phyloP scores from a whole-genome alignment of 2,113 vertebrate genomes.

The Barbus barbus region DNA sequence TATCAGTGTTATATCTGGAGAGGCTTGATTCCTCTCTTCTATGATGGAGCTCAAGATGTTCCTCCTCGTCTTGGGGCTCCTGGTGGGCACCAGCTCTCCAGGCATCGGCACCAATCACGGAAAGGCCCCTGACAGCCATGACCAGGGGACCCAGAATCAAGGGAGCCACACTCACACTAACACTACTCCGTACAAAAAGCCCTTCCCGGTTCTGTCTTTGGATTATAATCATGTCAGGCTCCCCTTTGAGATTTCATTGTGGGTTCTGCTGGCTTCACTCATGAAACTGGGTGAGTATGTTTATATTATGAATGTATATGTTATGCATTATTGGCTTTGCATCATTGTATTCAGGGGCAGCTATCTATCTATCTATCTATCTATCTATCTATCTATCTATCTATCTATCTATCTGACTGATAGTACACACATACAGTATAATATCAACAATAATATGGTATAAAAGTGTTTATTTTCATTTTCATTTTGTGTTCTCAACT shows the following conservation, averaged over 20 bases:
- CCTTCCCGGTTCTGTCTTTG: slow-evolving; percentile 86
- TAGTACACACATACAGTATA: too few relatives aligned
- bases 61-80: slow-evolving; percentile 58
- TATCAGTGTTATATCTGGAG: neutral
- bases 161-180: neutral
- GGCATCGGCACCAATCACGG: neutral
- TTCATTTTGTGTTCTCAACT: too few relatives aligned
- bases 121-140: accelerated
- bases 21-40: neutral
- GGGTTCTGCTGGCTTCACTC: slow-evolving; percentile 93
- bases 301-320: too few relatives aligned
- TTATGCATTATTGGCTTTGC: too few relatives aligned
- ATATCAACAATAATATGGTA: too few relatives aligned
- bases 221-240: slow-evolving; percentile 78
- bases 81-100: slow-evolving; percentile 63
- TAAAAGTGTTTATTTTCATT: too few relatives aligned
- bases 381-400: neutral
- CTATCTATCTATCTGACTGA: neutral
- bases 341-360: neutral
- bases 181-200: slow-evolving; percentile 70
- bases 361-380: neutral
- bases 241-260: slow-evolving; percentile 89
- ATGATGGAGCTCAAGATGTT: slow-evolving; percentile 48
- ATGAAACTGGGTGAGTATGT: slow-evolving; percentile 93
- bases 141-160: accelerated